Evolutionary conservation across 2,797 vertebrate species (phyloP), one percentile per base, ranked within the genome.

Genomic region (Enteromius radiatus): DNA sequence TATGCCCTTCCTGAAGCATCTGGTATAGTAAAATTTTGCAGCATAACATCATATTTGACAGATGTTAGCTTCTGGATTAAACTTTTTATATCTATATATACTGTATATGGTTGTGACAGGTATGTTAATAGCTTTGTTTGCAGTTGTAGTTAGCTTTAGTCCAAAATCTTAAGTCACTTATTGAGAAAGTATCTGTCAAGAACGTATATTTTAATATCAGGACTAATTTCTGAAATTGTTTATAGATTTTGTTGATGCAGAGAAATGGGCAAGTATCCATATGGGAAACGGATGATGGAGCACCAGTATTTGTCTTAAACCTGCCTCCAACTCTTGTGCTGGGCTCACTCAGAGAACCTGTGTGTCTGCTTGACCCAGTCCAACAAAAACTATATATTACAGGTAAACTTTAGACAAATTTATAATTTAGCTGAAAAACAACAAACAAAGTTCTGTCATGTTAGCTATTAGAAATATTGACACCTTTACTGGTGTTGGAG

Each of bases 201-300:
- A 63, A 31, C 26, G 1, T 31, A 4, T 28, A 63, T 31, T 7
- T 31, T 31, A 31, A 63, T 31, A 63, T 64, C 15, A 11, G 17
- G n/a, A 33, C 28, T 78, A 19, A 73, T 73, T 45, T 9, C 11
- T 61, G 26, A 17, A 33, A 12, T 70, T 36, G 5, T 73, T 74
- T 74, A 21, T 31, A 83, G 81, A 17, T 67, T 61, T 77, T 83
- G 28, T 21, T 83, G 38, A 69, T 83, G 64, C 81, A 77, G 28
- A 77, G 65, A 77, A 77, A 69, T 69, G 81, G 81, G 28, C 26
- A 70, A 70, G 15, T 83, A n/a, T 83, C 81, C 33, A n/a, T 83
- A 38, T 77, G 64, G 52, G 11, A 83, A 26, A 21, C 36, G 21
- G 41, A 63, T 21, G 38, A 70, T 61, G 52, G 38, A 36, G 28